Conservation (phyloP, 2,888 invertebrate species). For the Thereva nobilitata region DNA sequence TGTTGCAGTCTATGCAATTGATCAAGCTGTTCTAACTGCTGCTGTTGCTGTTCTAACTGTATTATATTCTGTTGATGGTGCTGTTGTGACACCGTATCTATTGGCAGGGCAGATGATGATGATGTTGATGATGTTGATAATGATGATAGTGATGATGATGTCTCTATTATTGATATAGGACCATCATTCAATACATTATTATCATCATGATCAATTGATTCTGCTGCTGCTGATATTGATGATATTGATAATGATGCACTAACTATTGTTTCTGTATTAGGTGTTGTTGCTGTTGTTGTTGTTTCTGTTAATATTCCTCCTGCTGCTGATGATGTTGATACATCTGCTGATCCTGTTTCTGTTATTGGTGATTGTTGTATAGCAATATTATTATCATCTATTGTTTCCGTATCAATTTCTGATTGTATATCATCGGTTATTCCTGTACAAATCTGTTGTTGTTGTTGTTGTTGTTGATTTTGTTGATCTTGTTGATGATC, state of each 20-base stretch:
- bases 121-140: not conserved
- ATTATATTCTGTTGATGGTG: no score
- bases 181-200: no score
- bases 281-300: not conserved
- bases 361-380: slow-evolving; percentile 39
- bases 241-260: slow-evolving; percentile 30
- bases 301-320: not conserved
- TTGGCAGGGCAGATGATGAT: not conserved
- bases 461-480: not conserved
- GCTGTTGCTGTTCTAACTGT: not conserved
- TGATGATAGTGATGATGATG: slow-evolving; percentile 2
- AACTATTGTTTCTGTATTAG: slow-evolving; percentile 17
- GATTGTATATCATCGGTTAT: no score
- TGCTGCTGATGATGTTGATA: slow-evolving; percentile 12
- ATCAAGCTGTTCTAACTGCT: not conserved
- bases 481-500: no score
- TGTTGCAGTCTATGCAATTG: slow-evolving; percentile 4
- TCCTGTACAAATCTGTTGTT: no score
- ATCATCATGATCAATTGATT: not conserved
- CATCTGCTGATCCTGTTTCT: slow-evolving; percentile 19
- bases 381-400: not conserved
- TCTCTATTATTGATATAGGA: no score
- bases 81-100: not conserved
- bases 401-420: not conserved
- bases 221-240: slow-evolving; percentile 11